Percentiles rank a stretch among this genome's conserved stretches.
Evolutionary conservation across 2,888 invertebrate genomes (phyloP).

Genomic region (Strigamia maritima): DNA sequence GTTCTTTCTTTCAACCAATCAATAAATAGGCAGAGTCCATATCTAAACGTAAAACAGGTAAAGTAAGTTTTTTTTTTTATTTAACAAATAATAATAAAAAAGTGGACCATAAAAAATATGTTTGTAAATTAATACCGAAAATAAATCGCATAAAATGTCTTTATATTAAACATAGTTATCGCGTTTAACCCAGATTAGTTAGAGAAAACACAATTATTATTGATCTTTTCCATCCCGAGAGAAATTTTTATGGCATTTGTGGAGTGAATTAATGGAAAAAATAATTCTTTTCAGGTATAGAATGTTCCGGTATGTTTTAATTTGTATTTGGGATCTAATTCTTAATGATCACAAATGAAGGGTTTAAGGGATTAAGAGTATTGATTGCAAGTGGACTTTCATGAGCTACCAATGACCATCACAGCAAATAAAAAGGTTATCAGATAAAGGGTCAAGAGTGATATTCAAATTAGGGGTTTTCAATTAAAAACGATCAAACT

Average conservation of each 20-base stretch:
- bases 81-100: background rate
- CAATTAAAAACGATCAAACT: background rate
- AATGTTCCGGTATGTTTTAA: background rate
- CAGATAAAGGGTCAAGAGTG: background rate
- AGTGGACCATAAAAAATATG: background rate
- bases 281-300: background rate
- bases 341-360: background rate
- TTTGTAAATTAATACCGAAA: background rate
- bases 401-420: background rate
- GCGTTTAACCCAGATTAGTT: too few species aligned
- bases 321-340: background rate
- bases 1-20: constrained; percentile 18
- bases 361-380: background rate
- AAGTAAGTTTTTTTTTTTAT: background rate
- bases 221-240: too few species aligned
- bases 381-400: background rate
- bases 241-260: too few species aligned
- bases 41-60: background rate
- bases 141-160: too few species aligned
- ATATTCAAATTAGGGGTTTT: background rate
- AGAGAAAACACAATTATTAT: too few species aligned
- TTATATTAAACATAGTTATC: too few species aligned
- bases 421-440: background rate
- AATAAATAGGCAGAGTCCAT: constrained; percentile 12
- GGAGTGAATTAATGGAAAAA: too few species aligned